These are phyloP conservation scores for Pimephales promelas DNA, from an alignment of 2,113 vertebrate genomes.

Conservation along the genomic window DNA sequence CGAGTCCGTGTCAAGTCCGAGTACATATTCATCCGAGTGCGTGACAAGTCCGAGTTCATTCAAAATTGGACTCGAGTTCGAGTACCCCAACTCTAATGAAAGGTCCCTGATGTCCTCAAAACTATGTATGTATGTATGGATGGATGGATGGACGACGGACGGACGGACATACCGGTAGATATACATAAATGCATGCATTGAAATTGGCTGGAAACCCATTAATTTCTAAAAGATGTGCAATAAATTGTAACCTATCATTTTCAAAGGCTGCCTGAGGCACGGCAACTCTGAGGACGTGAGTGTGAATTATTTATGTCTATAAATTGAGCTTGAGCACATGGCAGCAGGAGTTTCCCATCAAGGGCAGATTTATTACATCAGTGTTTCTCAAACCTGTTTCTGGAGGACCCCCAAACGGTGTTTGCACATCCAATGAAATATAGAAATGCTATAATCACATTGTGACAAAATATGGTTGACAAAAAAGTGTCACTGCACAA, in stretches of 20 bases:
- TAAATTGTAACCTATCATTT: neutral
- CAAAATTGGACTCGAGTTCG: too few relatives aligned
- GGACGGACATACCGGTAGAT: neutral
- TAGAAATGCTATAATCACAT: neutral
- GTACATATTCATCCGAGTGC: too few relatives aligned
- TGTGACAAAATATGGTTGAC: neutral
- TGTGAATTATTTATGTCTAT: constrained; percentile 48
- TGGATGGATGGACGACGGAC: too few relatives aligned
- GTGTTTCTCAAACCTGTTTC: neutral
- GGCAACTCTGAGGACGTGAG: neutral
- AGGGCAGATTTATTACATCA: neutral
- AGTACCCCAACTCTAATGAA: too few relatives aligned
- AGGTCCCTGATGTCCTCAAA: neutral
- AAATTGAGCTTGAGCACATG: constrained; percentile 45
- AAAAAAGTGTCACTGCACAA: neutral
- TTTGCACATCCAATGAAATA: too few relatives aligned
- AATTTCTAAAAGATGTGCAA: neutral
- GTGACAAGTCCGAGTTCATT: too few relatives aligned
- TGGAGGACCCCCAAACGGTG: neutral
- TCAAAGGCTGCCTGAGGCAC: constrained; percentile 8
- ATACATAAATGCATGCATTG: neutral
- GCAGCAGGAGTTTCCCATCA: constrained; percentile 55
- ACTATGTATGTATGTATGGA: too few relatives aligned
- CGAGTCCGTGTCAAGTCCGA: too few relatives aligned
- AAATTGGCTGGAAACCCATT: neutral